Conservation (phyloP, 2,888 invertebrate species). For the Ceratothoa steindachneri region DNA sequence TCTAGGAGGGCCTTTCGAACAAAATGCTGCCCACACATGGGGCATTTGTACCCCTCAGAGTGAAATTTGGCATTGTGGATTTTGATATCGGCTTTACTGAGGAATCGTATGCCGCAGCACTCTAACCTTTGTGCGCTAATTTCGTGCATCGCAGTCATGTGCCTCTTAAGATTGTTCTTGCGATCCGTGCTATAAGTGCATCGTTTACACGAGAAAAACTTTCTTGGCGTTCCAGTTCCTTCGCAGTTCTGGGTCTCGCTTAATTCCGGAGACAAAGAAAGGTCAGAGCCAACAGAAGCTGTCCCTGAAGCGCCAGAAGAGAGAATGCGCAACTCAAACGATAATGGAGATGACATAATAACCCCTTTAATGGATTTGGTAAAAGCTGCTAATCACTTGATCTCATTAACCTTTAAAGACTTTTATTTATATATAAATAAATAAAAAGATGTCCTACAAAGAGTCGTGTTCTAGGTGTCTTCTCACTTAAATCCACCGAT, state of each 20-base stretch:
- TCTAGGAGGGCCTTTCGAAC: conserved; percentile 55
- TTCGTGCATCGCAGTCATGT: conserved; percentile 54
- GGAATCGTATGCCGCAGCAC: conserved; percentile 53
- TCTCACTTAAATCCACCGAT: no score
- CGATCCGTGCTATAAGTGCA: conserved; percentile 52
- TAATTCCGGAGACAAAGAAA: background rate
- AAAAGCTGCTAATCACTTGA: no score
- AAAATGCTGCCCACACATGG: conserved; percentile 54
- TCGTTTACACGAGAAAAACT: conserved; percentile 17
- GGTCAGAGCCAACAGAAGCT: background rate
- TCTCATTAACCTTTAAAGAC: no score
- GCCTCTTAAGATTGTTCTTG: conserved; percentile 54
- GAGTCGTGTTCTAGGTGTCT: no score
- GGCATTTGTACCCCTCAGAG: conserved; percentile 54
- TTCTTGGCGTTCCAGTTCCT: background rate
- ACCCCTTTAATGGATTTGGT: no score
- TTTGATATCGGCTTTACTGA: conserved; percentile 53
- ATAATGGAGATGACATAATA: background rate
- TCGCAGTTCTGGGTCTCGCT: background rate
- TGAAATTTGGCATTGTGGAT: conserved; percentile 53
- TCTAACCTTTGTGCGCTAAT: conserved; percentile 51
- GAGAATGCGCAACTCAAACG: background rate
- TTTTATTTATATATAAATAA: no score
- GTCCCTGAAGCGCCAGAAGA: background rate
- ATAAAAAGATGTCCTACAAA: no score